Evolutionary conservation across 2,888 invertebrate species (phyloP), one percentile per base, ranked within the genome.

Genomic region (Linnaemya vulpina): DNA sequence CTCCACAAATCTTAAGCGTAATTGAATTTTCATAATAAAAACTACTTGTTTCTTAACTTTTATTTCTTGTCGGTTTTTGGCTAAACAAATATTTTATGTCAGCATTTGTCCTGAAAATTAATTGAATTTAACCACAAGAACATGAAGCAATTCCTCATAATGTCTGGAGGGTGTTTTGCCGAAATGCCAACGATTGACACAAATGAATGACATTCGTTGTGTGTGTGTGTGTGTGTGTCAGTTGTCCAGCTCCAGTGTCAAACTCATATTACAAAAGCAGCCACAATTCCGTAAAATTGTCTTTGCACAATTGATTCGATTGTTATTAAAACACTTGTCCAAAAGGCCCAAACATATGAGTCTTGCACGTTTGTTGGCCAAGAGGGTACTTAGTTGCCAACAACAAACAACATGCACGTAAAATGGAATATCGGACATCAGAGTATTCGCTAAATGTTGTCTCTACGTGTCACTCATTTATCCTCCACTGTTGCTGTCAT

Each of bases 301-400:
- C 62, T 67, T 46, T n/a, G 46, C 60, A 30, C 17, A 75, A 22
- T 65, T 58, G 15, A 1, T 71, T 49, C 38, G 49, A 51, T 90
- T 91, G 90, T 90, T 90, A 89, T 90, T 89, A 89, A 89, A 91
- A 89, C 91, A 90, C 90, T 91, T 90, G 89, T 89, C 87, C 87
- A 86, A 87, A 87, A 87, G 87, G 76, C 84, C 87, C 88, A 87
- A 90, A 89, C 90, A 90, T 89, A 91, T 91, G 90, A 90, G 90
- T 88, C 86, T 88, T 35, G 22, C 22, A 62, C 51, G 51, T 70
- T 70, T 0, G 68, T 55, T 70, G 76, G 71, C 68, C 70, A 78
- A 78, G 70, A 70, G 22, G 53, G 60, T 71, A 84, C 73, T 78
- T 67, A 17, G 51, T 63, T 58, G 30, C 25, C 67, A 77, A n/a